phyloP scores from a whole-genome alignment of 2,888 invertebrate species.

The Drosophila maculinotata region DNA sequence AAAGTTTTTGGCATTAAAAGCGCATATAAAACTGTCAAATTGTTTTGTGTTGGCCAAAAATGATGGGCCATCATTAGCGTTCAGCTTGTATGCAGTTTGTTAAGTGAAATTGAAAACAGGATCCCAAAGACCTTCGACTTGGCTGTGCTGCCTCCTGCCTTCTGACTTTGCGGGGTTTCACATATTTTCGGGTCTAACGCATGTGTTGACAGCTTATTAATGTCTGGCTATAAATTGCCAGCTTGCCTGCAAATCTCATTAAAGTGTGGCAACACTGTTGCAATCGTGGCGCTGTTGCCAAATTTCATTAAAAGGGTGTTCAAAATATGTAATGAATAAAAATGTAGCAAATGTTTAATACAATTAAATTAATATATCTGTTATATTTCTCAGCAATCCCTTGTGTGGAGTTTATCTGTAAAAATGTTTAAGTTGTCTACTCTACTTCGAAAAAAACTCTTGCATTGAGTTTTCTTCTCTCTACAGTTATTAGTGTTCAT shows the following conservation, averaged over 20 bases:
- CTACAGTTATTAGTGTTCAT: too few species aligned
- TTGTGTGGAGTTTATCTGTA: too few species aligned
- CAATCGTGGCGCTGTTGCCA: constrained; percentile 1
- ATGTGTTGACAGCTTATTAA: constrained; percentile 84
- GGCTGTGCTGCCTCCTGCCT: background rate
- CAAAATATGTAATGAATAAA: too few species aligned
- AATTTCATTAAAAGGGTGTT: background rate
- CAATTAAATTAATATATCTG: too few species aligned
- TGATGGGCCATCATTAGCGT: constrained; percentile 83
- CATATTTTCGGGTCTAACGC: constrained; percentile 68
- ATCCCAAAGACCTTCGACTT: constrained; percentile 17
- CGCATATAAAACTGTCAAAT: constrained; percentile 84
- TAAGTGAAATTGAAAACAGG: constrained; percentile 74
- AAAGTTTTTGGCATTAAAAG: constrained; percentile 70
- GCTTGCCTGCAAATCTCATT: constrained; percentile 2
- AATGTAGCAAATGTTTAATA: too few species aligned
- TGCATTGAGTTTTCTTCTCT: too few species aligned
- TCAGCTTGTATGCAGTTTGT: constrained; percentile 73
- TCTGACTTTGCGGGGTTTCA: background rate
- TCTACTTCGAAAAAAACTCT: too few species aligned
- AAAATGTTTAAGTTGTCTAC: too few species aligned
- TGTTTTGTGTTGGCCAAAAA: constrained; percentile 78
- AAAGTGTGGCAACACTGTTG: constrained; percentile 51
- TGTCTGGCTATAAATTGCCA: constrained; percentile 79
- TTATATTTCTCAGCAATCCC: too few species aligned